A percentile compares a stretch with the other conserved stretches of the same genome.
Conservation (phyloP, 2,113 vertebrate genomes). For the Bufo bufo region DNA sequence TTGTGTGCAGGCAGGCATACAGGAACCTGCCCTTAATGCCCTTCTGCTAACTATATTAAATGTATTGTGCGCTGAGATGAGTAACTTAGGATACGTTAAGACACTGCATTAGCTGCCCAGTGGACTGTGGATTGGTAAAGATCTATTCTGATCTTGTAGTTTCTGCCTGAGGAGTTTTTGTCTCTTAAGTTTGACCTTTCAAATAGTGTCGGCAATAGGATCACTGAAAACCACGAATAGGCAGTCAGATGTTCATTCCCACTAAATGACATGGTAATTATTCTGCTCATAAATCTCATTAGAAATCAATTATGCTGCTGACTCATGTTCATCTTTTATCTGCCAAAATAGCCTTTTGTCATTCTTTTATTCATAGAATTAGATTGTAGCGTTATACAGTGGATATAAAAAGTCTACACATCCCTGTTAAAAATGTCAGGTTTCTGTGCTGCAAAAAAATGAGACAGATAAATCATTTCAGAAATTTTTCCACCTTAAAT, state of each 20-base stretch:
- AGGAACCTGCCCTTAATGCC: slow-evolving; percentile 41
- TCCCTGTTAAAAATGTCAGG: no score
- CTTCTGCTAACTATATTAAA: slow-evolving; percentile 36
- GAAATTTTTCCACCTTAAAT: no score
- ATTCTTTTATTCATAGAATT: not conserved
- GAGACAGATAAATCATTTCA: no score
- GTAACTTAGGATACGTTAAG: slow-evolving; percentile 40
- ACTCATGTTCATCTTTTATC: slow-evolving; percentile 6
- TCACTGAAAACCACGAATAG: slow-evolving; percentile 23
- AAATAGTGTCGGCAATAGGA: slow-evolving; percentile 28
- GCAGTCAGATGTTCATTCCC: slow-evolving; percentile 39
- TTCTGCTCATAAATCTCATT: slow-evolving; percentile 38
- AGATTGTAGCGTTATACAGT: not conserved
- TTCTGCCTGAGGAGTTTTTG: slow-evolving; percentile 45
- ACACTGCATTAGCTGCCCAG: slow-evolving; percentile 56
- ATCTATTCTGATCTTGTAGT: slow-evolving; percentile 47
- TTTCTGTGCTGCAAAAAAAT: no score
- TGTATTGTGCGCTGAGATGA: slow-evolving; percentile 40
- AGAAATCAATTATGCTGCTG: not conserved
- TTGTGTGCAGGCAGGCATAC: slow-evolving; percentile 34
- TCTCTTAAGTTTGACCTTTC: slow-evolving; percentile 44
- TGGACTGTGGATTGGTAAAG: slow-evolving; percentile 48
- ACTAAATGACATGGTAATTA: slow-evolving; percentile 32
- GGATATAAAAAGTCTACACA: no score
- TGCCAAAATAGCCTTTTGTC: slow-evolving; percentile 27